These are phyloP conservation scores for Lepidurus couesii DNA, from an alignment of 1,140 invertebrate genomes.

Conservation along the genomic window DNA sequence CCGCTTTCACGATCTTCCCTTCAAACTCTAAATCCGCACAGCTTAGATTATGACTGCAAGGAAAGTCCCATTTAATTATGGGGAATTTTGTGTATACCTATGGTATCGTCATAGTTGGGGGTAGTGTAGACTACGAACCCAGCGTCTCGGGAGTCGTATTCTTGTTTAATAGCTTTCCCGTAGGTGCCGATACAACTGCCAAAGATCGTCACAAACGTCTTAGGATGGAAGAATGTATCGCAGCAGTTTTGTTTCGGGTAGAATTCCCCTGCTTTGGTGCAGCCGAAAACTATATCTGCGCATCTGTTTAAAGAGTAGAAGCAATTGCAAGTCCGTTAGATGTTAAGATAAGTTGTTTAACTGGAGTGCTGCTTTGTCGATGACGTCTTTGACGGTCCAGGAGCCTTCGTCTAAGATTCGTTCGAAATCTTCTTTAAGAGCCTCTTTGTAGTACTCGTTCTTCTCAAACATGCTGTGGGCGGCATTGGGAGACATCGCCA, in stretches of 20 bases:
- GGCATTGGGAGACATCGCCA: neutral
- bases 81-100: neutral
- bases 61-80: neutral
- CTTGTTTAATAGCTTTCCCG: neutral
- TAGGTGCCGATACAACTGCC: neutral
- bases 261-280: neutral
- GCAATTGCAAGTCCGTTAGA: neutral
- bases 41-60: neutral
- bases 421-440: slow-evolving; percentile 10
- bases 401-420: neutral
- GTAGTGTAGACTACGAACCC: slow-evolving; percentile 1
- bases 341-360: neutral
- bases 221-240: slow-evolving; percentile 1
- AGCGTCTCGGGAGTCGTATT: slow-evolving; percentile 14
- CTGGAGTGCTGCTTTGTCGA: slow-evolving; percentile 21
- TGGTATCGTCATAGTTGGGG: neutral
- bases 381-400: neutral
- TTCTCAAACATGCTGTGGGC: neutral
- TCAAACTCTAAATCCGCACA: neutral
- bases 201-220: neutral
- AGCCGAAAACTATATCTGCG: slow-evolving; percentile 18
- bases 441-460: neutral
- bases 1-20: neutral
- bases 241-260: slow-evolving; percentile 26
- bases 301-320: slow-evolving; percentile 16